phyloP scores from a whole-genome alignment of 2,888 invertebrate species.

The Oegoconia quadripuncta region DNA sequence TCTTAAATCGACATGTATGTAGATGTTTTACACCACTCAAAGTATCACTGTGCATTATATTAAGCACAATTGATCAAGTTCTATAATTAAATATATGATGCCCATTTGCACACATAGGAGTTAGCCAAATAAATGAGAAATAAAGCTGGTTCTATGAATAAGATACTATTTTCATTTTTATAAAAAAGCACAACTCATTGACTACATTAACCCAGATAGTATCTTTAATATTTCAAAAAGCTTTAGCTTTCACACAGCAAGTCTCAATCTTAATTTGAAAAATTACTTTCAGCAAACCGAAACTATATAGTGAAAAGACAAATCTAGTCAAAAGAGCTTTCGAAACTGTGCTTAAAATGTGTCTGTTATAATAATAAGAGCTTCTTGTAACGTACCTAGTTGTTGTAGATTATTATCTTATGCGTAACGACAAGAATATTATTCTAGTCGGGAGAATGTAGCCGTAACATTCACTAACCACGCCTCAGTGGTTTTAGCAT shows the following conservation, averaged over 20 bases:
- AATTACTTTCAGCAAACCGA: conserved; percentile 21
- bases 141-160: too few species aligned
- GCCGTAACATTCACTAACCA: conserved; percentile 25
- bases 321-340: conserved; percentile 62
- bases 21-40: conserved; percentile 22
- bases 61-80: conserved; percentile 29
- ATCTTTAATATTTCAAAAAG: too few species aligned
- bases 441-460: conserved; percentile 35
- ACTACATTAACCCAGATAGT: too few species aligned
- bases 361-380: conserved; percentile 64
- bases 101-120: too few species aligned
- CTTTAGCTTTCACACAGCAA: conserved; percentile 14
- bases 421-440: conserved; percentile 33
- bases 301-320: too few species aligned
- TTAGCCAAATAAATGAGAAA: too few species aligned
- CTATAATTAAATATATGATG: not conserved
- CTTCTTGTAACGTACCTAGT: conserved; percentile 65
- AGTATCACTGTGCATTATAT: conserved; percentile 25
- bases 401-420: conserved; percentile 51
- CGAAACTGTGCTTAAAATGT: conserved; percentile 53
- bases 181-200: too few species aligned
- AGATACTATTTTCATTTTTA: too few species aligned
- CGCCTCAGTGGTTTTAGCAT: not conserved
- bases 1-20: conserved; percentile 30
- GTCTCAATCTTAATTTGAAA: conserved; percentile 2